These are phyloP conservation scores for Plumapathes pennacea DNA, from an alignment of 92 coral and sea anemone species.

Conservation along the genomic window DNA sequence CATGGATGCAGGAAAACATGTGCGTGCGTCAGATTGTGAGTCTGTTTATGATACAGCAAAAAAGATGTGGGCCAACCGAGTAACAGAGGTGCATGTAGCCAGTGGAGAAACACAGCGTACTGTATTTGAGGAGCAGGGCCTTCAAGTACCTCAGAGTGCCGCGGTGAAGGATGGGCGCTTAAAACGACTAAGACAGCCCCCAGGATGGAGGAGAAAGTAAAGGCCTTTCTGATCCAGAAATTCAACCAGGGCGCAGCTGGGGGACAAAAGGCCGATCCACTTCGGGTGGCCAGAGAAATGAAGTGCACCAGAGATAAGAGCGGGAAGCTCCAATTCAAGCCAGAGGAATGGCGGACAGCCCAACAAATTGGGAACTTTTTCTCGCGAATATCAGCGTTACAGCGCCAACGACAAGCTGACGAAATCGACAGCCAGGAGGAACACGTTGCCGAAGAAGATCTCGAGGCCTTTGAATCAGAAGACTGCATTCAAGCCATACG, in stretches of 20 bases:
- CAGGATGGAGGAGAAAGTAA: no score
- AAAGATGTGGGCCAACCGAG: constrained; percentile 17
- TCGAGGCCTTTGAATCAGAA: not conserved
- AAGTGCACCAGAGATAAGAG: not conserved
- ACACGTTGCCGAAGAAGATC: constrained; percentile 2
- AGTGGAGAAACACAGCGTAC: constrained; percentile 14
- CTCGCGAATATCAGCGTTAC: constrained; percentile 5
- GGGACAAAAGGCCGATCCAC: no score
- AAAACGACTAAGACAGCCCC: no score
- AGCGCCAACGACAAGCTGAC: constrained; percentile 1
- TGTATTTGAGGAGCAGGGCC: constrained; percentile 22
- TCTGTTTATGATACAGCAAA: constrained; percentile 8
- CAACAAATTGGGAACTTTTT: constrained; percentile 12
- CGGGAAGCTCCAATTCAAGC: constrained; percentile 6
- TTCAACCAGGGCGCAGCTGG: no score
- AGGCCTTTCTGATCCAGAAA: no score
- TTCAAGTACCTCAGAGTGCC: no score
- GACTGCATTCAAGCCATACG: not conserved
- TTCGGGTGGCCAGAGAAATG: no score
- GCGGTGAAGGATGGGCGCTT: no score
- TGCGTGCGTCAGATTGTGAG: constrained; percentile 12
- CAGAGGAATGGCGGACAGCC: constrained; percentile 16
- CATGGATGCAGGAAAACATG: constrained; percentile 20
- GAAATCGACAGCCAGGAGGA: not conserved
- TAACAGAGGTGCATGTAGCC: constrained; percentile 19